A percentile compares a stretch with the other conserved stretches of the same genome.
These are phyloP conservation scores for Chrysoperla carnea DNA, from an alignment of 1,140 invertebrate genomes.

Conservation along the genomic window DNA sequence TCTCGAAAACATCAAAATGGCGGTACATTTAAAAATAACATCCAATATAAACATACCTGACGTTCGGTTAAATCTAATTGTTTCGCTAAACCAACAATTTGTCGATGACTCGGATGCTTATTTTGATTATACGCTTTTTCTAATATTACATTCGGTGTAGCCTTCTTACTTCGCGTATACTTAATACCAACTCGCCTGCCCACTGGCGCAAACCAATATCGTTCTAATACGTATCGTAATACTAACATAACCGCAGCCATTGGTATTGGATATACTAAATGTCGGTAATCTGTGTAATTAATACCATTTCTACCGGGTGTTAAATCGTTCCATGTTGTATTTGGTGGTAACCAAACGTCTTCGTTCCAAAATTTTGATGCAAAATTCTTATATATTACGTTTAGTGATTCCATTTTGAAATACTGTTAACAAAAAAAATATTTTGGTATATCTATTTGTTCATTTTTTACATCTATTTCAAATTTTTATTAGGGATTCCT, in stretches of 20 bases:
- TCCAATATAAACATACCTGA: conserved; percentile 25
- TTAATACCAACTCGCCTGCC: conserved; percentile 61
- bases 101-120: conserved; percentile 53
- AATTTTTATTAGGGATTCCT: too few relatives aligned
- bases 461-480: too few relatives aligned
- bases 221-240: conserved; percentile 48
- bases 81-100: conserved; percentile 61
- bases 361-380: conserved; percentile 52
- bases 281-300: conserved; percentile 61
- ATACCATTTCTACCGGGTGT: conserved; percentile 56
- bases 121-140: conserved; percentile 50
- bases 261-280: conserved; percentile 66
- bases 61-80: conserved; percentile 75
- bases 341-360: conserved; percentile 74
- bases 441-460: too few relatives aligned
- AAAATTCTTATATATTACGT: background rate
- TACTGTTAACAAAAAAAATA: too few relatives aligned
- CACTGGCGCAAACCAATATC: conserved; percentile 59
- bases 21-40: too few relatives aligned
- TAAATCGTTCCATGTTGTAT: conserved; percentile 76
- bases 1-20: too few relatives aligned
- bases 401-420: background rate
- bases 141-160: conserved; percentile 44
- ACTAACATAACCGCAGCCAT: conserved; percentile 59
- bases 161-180: conserved; percentile 54